These are phyloP conservation scores for Leptodactylus fuscus DNA, from an alignment of 2,113 vertebrate species.

Conservation along the genomic window DNA sequence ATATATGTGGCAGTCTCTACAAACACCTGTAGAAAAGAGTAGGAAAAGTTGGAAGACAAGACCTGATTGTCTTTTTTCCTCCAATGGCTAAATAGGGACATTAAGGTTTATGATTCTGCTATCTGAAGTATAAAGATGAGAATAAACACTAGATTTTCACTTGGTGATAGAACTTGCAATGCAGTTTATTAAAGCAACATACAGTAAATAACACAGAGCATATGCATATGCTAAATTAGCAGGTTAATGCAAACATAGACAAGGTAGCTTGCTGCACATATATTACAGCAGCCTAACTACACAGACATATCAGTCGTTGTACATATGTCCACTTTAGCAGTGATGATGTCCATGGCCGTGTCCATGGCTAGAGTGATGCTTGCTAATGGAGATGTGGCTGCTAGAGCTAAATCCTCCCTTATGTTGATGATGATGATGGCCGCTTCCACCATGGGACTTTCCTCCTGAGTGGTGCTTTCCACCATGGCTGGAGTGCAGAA, in stretches of 20 bases:
- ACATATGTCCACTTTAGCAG: slow-evolving; percentile 1
- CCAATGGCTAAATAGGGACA: no score
- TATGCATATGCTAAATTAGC: not conserved
- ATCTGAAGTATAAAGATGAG: no score
- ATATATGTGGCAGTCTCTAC: no score
- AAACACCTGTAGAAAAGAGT: no score
- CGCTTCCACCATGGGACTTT: slow-evolving; percentile 10
- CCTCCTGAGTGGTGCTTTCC: slow-evolving; percentile 37
- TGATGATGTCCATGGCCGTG: slow-evolving; percentile 26
- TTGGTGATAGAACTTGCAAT: not conserved
- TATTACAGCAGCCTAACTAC: not conserved
- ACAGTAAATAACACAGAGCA: not conserved
- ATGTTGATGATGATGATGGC: slow-evolving; percentile 9
- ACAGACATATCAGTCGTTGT: not conserved
- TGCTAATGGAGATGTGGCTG: slow-evolving; percentile 4
- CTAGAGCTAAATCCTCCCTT: slow-evolving; percentile 44
- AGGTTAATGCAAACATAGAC: not conserved
- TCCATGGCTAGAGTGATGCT: slow-evolving; percentile 30
- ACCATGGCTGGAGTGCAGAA: slow-evolving; percentile 45
- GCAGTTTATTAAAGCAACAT: slow-evolving; percentile 8
- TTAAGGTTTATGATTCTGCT: no score
- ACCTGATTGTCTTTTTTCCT: no score
- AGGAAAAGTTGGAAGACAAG: no score
- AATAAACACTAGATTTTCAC: not conserved
- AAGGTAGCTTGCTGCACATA: not conserved